phyloP scores from a whole-genome alignment of 23 tunicate genomes.

The Halocynthia roretzi region DNA sequence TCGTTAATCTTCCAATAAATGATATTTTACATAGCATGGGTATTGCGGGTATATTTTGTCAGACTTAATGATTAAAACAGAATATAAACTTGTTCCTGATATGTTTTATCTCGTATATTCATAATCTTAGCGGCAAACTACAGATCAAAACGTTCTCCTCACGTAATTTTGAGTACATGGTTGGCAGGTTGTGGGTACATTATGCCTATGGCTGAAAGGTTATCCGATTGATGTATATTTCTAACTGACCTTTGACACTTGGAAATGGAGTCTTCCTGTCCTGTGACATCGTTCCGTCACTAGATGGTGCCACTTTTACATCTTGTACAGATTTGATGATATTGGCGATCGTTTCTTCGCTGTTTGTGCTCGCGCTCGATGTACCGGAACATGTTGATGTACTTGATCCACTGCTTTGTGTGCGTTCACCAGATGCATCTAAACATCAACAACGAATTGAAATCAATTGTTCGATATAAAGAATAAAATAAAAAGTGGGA shows the following conservation, averaged over 20 bases:
- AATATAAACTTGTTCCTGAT: neutral
- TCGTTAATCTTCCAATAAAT: too few relatives aligned
- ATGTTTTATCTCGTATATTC: too few relatives aligned
- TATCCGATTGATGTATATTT: neutral
- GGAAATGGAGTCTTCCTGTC: constrained; percentile 69
- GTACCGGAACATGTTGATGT: constrained; percentile 6
- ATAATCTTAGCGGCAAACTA: too few relatives aligned
- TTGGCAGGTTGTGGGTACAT: too few relatives aligned
- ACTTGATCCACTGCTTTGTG: constrained; percentile 20
- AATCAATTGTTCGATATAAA: too few relatives aligned
- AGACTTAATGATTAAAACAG: too few relatives aligned
- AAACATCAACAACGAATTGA: too few relatives aligned
- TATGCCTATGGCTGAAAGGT: too few relatives aligned
- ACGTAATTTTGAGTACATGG: too few relatives aligned
- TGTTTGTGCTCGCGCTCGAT: constrained; percentile 46
- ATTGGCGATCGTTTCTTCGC: constrained; percentile 26
- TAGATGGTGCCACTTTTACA: neutral
- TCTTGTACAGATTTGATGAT: neutral
- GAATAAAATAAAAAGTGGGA: too few relatives aligned
- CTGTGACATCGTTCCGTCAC: neutral
- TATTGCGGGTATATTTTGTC: neutral
- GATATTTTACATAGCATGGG: neutral
- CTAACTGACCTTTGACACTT: constrained; percentile 49
- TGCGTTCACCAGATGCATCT: constrained; percentile 8
- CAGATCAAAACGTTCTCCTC: too few relatives aligned